Evolutionary conservation across 1,140 invertebrate species (phyloP), one percentile per base, ranked within the genome.

Genomic region (Penaeus japonicus): DNA sequence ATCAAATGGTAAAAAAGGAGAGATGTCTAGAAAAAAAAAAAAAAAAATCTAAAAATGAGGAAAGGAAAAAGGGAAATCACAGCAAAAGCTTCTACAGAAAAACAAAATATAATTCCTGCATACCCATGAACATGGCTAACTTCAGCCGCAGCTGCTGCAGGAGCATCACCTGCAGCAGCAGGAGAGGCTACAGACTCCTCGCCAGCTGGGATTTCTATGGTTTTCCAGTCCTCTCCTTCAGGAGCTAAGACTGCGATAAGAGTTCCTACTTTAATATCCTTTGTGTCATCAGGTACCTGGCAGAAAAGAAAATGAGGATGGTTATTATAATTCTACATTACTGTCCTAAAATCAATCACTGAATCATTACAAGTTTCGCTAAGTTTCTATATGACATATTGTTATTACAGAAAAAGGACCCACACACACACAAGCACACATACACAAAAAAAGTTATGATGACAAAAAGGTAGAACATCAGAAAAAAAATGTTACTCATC

Each of bases 221-320:
- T 92, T 91, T 95, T 92, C 95, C 95, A 95, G 92, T 97, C 96
- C 54, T 94, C 94, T 90, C 96, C 95, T 91, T 96, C 95, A 80
- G 95, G 94, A 18, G 98, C 97, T 92, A 98, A 96, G 65, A 99
- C 95, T 91, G 97, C 98, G 32, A 99, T 96, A 81, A 98, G 91
- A 91, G 96, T 95, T 30, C 97, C 97, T 70, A 99, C 95, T 39
- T 96, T 94, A 0, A 98, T 95, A 91, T 97, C 96, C 92, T 96
- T 96, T 0, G 94, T 94, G 89, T 97, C 96, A 12, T 96, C 96
- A 7, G 95, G 94, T 85, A 96, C 84, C 93, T 94, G 81, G 53
- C 86, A 82, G 54, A 86, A 86, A 30, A 75, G 89, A 54, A 62
- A 83, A 39, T 1, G 27, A 17, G 27, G n/a, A 86, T 27, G 2